Evolutionary conservation across 2,113 vertebrate genomes (phyloP).

Genomic region (Phasianus colchicus): DNA sequence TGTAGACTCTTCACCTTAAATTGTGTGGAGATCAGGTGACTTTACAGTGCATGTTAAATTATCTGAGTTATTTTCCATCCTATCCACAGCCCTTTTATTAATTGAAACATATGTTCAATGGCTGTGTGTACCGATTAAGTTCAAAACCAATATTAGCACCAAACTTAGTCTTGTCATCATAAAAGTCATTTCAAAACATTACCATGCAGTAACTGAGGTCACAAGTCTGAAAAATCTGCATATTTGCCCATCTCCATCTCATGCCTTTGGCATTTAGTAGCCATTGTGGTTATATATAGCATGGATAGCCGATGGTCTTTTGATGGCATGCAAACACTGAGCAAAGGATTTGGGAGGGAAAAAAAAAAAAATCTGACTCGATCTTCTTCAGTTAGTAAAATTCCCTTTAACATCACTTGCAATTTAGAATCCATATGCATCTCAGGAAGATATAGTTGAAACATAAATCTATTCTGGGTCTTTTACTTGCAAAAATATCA

Average conservation of each 20-base stretch:
- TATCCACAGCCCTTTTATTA: slow-evolving; percentile 32
- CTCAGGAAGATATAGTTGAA: slow-evolving; percentile 66
- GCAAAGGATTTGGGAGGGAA: neutral
- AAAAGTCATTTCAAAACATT: slow-evolving; percentile 70
- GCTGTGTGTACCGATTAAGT: slow-evolving; percentile 11
- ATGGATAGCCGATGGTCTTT: slow-evolving; percentile 11
- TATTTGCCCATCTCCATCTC: slow-evolving; percentile 65
- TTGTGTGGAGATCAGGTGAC: slow-evolving; percentile 48
- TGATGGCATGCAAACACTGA: slow-evolving; percentile 32
- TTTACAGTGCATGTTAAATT: slow-evolving; percentile 23
- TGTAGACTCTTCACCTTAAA: slow-evolving; percentile 49
- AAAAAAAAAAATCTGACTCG: neutral
- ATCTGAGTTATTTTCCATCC: slow-evolving; percentile 19
- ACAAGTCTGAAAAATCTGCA: slow-evolving; percentile 61
- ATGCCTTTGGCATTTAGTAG: slow-evolving; percentile 10
- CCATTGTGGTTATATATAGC: slow-evolving; percentile 19
- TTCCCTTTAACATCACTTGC: slow-evolving; percentile 61
- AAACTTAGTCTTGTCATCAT: slow-evolving; percentile 58
- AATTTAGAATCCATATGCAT: slow-evolving; percentile 71
- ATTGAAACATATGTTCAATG: slow-evolving; percentile 50
- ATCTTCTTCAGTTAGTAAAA: slow-evolving; percentile 43
- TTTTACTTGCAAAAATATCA: slow-evolving; percentile 73
- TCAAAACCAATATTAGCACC: slow-evolving; percentile 57
- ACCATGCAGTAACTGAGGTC: slow-evolving; percentile 61
- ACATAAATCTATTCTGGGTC: slow-evolving; percentile 71